Evolutionary conservation across 2,888 invertebrate species (phyloP), one percentile per base, ranked within the genome.

Genomic region (Volucella zonaria): DNA sequence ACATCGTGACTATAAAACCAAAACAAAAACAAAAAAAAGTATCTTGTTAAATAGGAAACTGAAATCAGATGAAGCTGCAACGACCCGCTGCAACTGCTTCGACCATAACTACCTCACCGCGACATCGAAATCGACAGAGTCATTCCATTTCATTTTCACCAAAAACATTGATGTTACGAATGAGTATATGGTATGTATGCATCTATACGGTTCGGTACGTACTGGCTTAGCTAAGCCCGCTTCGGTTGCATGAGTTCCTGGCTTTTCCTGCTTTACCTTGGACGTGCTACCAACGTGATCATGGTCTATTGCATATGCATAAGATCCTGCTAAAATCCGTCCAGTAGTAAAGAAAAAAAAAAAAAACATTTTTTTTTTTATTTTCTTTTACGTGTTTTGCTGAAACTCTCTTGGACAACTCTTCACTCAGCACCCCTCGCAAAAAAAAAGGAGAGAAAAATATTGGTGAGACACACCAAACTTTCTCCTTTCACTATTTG

Each of bases 401-500:
- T 31, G 31, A 6, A 31, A 31, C 4, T 23, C 23, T 40, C 73
- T 71, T 15, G 15, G 62, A 38, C 43, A 67, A 67, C 38, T 78
- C 74, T 68, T 74, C 58, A 62, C 71, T 82, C 45, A 64, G 43
- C 61, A 59, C 14, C 43, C 73, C 52, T 58, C 66, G 74, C 3
- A 23, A 4, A 23, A 64, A 82, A 74, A 82, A 64, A 74, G 74
- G 78, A 52, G 66, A 78, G 74, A 15, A 68, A 70, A 68, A 45
- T 51, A 68, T n/a, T 51, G 45, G 56, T 31, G 45, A 54, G 52
- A 67, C 12, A 18, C 8, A 66, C 31, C 31, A 82, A 82, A 82
- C 82, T 82, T 82, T 82, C 82, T 78, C 78, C 82, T 82, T 82
- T 82, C 82, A 82, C 82, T 74, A 42, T 10, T 49, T 23, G 47